Percentiles rank a stretch among this genome's conserved stretches.
phyloP scores from a whole-genome alignment of 2,797 vertebrate species.

The Rhinatrema bivittatum region DNA sequence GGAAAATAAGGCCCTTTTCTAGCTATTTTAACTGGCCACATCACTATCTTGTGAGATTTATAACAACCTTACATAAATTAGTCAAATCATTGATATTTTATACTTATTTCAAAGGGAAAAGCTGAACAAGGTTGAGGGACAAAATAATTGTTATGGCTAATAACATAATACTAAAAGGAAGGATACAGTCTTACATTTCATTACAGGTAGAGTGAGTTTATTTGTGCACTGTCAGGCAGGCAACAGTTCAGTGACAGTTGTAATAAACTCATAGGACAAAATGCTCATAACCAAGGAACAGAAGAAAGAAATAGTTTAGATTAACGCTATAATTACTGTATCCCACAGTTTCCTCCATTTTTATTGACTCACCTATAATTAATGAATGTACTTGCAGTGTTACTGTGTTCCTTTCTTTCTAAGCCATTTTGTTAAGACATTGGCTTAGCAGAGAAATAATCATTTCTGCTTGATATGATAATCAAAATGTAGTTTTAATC shows the following conservation, averaged over 20 bases:
- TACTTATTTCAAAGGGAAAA: constrained; percentile 8
- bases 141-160: background rate
- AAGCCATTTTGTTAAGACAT: constrained; percentile 12
- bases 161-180: constrained; percentile 4
- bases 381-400: background rate
- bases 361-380: constrained; percentile 2
- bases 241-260: background rate
- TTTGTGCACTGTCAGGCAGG: background rate
- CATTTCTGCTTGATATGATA: constrained; percentile 1
- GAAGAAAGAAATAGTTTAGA: background rate
- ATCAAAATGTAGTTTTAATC: constrained; percentile 5
- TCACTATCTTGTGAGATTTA: no score
- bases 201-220: background rate
- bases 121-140: constrained; percentile 7
- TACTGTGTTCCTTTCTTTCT: constrained; percentile 11
- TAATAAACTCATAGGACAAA: background rate
- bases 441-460: constrained; percentile 8
- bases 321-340: background rate
- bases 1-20: no score
- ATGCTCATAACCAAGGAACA: background rate
- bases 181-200: background rate
- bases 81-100: constrained; percentile 11
- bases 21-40: no score
- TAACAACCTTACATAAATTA: constrained; percentile 17
- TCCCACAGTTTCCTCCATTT: background rate